Conservation (phyloP, 1,140 invertebrate genomes). For the Zaprionus gabonicus region DNA sequence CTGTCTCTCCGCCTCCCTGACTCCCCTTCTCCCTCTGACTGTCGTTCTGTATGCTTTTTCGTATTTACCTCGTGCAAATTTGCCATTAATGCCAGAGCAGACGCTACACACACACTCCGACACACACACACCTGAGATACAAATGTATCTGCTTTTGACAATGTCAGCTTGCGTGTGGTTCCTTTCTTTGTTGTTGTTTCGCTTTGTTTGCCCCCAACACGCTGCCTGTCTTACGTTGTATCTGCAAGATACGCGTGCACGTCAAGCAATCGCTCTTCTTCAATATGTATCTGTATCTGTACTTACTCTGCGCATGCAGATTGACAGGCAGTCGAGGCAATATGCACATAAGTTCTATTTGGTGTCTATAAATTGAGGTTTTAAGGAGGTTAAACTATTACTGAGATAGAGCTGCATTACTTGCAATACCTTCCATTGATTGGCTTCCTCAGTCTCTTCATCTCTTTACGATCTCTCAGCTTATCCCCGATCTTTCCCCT, state of each 20-base stretch:
- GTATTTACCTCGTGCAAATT: conserved; percentile 80
- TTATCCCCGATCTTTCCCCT: neutral
- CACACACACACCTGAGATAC: conserved; percentile 52
- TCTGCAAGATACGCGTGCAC: conserved; percentile 28
- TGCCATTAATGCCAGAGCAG: conserved; percentile 76
- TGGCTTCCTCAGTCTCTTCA: neutral
- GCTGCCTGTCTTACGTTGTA: conserved; percentile 45
- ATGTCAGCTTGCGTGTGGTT: conserved; percentile 51
- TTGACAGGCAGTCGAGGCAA: neutral
- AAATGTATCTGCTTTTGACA: conserved; percentile 63
- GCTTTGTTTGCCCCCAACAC: conserved; percentile 36
- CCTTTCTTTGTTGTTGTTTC: conserved; percentile 44
- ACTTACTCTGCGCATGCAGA: neutral
- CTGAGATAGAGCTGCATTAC: neutral
- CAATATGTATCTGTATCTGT: conserved; percentile 9
- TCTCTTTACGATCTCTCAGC: neutral
- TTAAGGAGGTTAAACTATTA: neutral
- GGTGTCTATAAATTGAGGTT: neutral
- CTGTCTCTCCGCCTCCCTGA: conserved; percentile 16
- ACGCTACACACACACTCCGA: conserved; percentile 49
- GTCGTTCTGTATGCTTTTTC: conserved; percentile 31
- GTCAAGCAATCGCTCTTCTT: conserved; percentile 21
- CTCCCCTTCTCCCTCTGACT: conserved; percentile 15
- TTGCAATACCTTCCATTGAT: neutral
- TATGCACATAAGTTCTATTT: neutral